These are phyloP conservation scores for Oreochromis grahami DNA, from an alignment of 2,797 vertebrate species.

Conservation along the genomic window DNA sequence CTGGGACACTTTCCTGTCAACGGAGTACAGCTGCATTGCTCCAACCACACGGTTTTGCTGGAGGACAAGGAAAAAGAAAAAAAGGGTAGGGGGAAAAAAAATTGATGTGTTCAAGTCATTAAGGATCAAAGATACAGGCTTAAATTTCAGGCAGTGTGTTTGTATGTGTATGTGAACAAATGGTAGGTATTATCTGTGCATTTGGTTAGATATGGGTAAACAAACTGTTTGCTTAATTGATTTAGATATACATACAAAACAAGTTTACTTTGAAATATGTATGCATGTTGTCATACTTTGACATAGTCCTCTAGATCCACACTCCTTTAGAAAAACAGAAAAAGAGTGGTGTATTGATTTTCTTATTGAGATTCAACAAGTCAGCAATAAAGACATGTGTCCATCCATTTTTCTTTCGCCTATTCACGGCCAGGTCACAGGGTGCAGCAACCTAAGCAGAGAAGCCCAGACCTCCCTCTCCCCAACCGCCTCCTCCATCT, in stretches of 20 bases:
- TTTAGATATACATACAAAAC: background rate
- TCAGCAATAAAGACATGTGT: background rate
- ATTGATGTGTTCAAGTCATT: background rate
- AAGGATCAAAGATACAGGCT: background rate
- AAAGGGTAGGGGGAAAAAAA: background rate
- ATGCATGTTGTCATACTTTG: background rate
- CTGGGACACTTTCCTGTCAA: conserved; percentile 92
- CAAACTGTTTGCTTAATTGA: background rate
- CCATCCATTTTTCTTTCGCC: background rate
- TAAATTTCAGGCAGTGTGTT: background rate
- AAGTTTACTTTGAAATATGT: background rate
- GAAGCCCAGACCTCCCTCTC: background rate
- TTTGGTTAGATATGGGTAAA: rapidly evolving
- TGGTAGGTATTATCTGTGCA: background rate
- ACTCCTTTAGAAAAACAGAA: background rate
- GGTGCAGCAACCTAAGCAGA: background rate
- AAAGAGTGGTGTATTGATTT: background rate
- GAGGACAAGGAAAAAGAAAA: background rate
- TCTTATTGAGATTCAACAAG: background rate
- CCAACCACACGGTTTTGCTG: conserved; percentile 94
- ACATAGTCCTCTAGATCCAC: background rate
- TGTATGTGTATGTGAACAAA: background rate
- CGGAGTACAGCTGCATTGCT: conserved; percentile 93
- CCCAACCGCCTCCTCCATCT: background rate
- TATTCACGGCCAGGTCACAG: background rate